Conservation (phyloP, 2,797 vertebrate genomes). For the Galagoides demidoff region DNA sequence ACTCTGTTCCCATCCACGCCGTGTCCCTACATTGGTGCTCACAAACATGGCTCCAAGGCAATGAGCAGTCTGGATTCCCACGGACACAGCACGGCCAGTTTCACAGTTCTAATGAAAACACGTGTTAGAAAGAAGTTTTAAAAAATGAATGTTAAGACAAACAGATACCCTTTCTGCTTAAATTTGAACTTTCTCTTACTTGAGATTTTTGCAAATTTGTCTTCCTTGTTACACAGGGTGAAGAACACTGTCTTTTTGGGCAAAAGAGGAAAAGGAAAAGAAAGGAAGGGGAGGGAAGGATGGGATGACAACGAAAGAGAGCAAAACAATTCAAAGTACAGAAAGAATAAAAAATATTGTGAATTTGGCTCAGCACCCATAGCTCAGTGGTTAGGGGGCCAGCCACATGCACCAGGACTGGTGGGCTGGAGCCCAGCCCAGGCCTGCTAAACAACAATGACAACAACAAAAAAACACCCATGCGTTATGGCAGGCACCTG, state of each 20-base stretch:
- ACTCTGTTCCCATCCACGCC: background rate
- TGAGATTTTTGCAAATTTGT: constrained; percentile 30
- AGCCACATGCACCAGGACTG: too few relatives aligned
- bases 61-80: background rate
- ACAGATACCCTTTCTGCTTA: background rate
- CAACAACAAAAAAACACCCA: too few relatives aligned
- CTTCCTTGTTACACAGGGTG: background rate
- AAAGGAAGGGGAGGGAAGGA: too few relatives aligned
- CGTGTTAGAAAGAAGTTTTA: constrained; percentile 1
- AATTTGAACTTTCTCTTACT: background rate
- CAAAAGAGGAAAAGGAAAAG: background rate
- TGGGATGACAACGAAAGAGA: background rate
- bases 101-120: background rate
- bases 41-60: background rate
- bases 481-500: too few relatives aligned
- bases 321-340: background rate
- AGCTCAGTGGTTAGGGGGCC: too few relatives aligned
- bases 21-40: background rate
- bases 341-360: background rate
- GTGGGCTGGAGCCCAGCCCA: too few relatives aligned
- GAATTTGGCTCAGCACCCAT: too few relatives aligned
- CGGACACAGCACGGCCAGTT: background rate
- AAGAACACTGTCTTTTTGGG: background rate
- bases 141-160: background rate
- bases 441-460: too few relatives aligned